These are phyloP conservation scores for Acanthiza pusilla DNA, from an alignment of 2,797 vertebrate genomes.

Conservation along the genomic window DNA sequence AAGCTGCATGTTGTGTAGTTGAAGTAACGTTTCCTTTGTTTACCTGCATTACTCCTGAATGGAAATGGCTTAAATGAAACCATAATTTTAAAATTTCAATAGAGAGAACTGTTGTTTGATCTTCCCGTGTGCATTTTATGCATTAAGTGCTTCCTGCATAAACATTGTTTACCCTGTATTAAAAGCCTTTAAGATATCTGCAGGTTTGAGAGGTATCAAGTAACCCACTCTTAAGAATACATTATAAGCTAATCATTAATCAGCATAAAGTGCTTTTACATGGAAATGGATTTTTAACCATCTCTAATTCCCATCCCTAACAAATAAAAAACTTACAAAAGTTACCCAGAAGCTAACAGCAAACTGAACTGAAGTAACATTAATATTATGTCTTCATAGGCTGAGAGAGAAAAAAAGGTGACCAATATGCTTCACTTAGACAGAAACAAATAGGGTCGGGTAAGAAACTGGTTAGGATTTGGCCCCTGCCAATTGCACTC, in stretches of 20 bases:
- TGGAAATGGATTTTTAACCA: not conserved
- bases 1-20: not conserved
- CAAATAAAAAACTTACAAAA: not conserved
- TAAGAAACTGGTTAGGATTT: not conserved
- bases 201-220: not conserved
- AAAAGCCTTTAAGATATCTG: not conserved
- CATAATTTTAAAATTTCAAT: not conserved
- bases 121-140: not conserved
- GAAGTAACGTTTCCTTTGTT: not conserved
- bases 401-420: not conserved
- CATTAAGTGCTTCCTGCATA: not conserved
- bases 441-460: not conserved
- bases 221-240: not conserved
- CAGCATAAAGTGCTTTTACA: not conserved
- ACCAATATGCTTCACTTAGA: not conserved
- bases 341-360: not conserved
- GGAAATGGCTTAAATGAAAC: not conserved
- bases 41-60: not conserved
- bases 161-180: not conserved
- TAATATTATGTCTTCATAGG: not conserved
- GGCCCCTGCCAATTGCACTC: not conserved
- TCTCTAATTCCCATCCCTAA: not conserved
- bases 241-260: not conserved
- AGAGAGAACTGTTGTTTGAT: not conserved
- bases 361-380: not conserved